phyloP scores from a whole-genome alignment of 2,888 invertebrate species.

The Tanytarsus gracilentus region DNA sequence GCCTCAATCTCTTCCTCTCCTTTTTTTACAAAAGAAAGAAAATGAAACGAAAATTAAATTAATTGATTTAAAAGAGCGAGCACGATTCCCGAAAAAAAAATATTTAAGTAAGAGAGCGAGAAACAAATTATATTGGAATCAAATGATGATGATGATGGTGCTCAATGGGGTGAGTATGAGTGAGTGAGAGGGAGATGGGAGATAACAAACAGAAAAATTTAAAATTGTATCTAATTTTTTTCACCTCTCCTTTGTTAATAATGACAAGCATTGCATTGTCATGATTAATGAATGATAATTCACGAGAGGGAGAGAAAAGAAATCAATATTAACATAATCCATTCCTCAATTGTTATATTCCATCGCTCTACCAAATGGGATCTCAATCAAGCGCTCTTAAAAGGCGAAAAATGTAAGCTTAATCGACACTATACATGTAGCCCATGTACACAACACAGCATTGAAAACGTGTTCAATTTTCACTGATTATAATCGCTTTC shows the following conservation, averaged over 20 bases:
- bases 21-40: neutral
- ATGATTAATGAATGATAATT: conserved; percentile 29
- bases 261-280: conserved; percentile 26
- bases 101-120: no score
- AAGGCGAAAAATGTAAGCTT: neutral
- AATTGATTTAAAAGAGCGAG: conserved; percentile 20
- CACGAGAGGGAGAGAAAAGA: conserved; percentile 27
- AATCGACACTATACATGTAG: neutral
- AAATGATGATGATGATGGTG: conserved; percentile 29
- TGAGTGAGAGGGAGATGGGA: neutral
- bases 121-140: conserved; percentile 26
- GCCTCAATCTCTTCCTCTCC: neutral
- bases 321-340: conserved; percentile 29
- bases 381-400: conserved; percentile 16
- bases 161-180: conserved; percentile 22
- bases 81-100: neutral
- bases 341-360: conserved; percentile 12
- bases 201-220: conserved; percentile 7
- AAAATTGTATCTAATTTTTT: conserved; percentile 26
- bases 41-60: conserved; percentile 5
- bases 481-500: conserved; percentile 27
- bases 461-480: conserved; percentile 12
- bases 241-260: conserved; percentile 28
- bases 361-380: neutral
- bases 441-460: neutral